Evolutionary conservation across 2,888 invertebrate genomes (phyloP).

Genomic region (Ophion costatus): DNA sequence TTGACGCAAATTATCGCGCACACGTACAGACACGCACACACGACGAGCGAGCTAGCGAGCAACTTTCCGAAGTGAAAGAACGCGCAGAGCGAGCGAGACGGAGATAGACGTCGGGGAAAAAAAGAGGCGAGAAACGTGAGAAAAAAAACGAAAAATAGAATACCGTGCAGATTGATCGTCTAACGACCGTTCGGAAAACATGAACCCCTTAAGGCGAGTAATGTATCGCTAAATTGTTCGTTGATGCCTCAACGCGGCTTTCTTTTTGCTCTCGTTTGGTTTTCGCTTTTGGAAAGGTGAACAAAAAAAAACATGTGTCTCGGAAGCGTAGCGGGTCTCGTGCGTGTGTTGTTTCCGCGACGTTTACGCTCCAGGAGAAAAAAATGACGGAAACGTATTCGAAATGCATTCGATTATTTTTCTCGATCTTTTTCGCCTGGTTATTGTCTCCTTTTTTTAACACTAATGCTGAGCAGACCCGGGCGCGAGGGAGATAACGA

Average conservation of each 20-base stretch:
- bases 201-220: constrained; percentile 63
- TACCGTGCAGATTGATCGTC: constrained; percentile 74
- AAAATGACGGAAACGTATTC: background rate
- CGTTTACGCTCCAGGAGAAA: background rate
- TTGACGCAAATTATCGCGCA: constrained; percentile 1
- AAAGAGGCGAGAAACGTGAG: constrained; percentile 72
- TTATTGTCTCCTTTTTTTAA: background rate
- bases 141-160: constrained; percentile 55
- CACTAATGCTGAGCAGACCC: background rate
- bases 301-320: constrained; percentile 47
- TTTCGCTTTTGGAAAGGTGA: constrained; percentile 31
- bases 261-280: constrained; percentile 2
- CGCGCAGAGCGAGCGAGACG: constrained; percentile 17
- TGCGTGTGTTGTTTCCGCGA: constrained; percentile 25
- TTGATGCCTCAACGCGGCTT: background rate
- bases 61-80: constrained; percentile 12
- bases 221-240: constrained; percentile 3
- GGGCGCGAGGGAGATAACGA: background rate
- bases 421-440: background rate
- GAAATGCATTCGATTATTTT: background rate
- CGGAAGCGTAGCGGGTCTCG: background rate
- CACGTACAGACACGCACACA: background rate
- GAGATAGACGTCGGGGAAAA: background rate
- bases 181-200: constrained; percentile 78
- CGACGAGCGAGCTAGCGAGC: background rate